These are phyloP conservation scores for Chloroceryle aenea DNA, from an alignment of 2,113 vertebrate genomes.

Conservation along the genomic window DNA sequence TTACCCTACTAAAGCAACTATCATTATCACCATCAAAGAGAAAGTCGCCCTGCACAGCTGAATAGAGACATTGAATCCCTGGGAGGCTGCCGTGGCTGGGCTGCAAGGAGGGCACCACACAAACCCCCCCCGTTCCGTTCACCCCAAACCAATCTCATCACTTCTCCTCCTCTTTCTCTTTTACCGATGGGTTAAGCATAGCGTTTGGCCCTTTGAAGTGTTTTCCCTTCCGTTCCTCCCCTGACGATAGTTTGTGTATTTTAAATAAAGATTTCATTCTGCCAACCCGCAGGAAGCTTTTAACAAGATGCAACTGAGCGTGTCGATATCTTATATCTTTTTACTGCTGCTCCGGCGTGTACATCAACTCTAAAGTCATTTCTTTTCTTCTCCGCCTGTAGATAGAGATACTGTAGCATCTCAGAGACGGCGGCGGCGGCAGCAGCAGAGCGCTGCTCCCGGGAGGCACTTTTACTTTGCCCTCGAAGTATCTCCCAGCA, in stretches of 20 bases:
- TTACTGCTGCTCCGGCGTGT: conserved; percentile 69
- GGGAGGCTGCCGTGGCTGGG: no score
- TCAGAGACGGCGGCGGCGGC: background rate
- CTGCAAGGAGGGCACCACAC: background rate
- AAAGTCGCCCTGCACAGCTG: background rate
- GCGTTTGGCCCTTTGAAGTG: conserved; percentile 68
- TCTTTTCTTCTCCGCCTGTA: conserved; percentile 34
- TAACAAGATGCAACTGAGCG: conserved; percentile 80
- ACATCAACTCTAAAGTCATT: conserved; percentile 71
- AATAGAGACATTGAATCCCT: background rate
- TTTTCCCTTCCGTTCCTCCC: conserved; percentile 74
- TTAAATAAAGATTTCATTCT: conserved; percentile 87
- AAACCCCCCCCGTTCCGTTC: background rate
- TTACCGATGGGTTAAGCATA: conserved; percentile 67
- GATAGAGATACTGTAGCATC: conserved; percentile 18
- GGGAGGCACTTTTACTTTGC: conserved; percentile 32
- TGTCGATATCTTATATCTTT: conserved; percentile 75
- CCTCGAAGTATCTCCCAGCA: conserved; percentile 46
- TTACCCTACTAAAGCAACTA: background rate
- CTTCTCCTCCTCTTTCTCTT: background rate
- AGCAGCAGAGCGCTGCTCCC: conserved; percentile 25
- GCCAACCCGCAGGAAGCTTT: conserved; percentile 85
- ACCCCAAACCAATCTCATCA: background rate
- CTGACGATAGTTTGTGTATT: conserved; percentile 79
- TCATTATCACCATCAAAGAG: background rate